phyloP scores from a whole-genome alignment of 2,888 invertebrate genomes.

The Coelinius sp. region DNA sequence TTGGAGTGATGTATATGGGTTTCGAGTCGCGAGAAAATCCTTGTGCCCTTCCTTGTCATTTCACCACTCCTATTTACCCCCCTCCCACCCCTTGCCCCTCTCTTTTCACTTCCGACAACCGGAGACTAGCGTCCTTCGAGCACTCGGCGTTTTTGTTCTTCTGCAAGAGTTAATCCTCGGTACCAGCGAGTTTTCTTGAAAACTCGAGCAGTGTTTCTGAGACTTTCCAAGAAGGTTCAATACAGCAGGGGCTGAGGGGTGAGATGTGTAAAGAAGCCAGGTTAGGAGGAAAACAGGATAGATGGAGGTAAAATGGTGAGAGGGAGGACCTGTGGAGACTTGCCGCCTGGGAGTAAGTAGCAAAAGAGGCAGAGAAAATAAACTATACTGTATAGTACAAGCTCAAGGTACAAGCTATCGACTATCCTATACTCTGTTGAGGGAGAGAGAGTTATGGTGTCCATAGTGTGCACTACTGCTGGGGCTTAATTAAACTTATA shows the following conservation, averaged over 20 bases:
- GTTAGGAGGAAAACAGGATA: slow-evolving; percentile 20
- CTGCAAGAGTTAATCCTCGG: slow-evolving; percentile 62
- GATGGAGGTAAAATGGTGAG: background rate
- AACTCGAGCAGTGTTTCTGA: slow-evolving; percentile 41
- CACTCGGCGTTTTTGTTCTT: slow-evolving; percentile 59
- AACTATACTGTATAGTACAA: slow-evolving; percentile 54
- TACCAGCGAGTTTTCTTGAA: slow-evolving; percentile 57
- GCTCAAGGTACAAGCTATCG: slow-evolving; percentile 40
- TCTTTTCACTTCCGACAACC: slow-evolving; percentile 22
- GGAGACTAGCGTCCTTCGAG: slow-evolving; percentile 39
- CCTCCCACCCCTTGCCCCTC: slow-evolving; percentile 5
- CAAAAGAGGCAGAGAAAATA: slow-evolving; percentile 58
- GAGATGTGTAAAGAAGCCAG: slow-evolving; percentile 24
- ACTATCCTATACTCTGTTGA: slow-evolving; percentile 19
- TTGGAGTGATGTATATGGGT: slow-evolving; percentile 47
- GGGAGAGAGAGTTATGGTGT: slow-evolving; percentile 34
- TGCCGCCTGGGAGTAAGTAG: slow-evolving; percentile 40
- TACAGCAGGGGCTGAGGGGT: slow-evolving; percentile 27
- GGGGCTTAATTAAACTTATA: slow-evolving; percentile 59
- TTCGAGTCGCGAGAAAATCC: slow-evolving; percentile 31
- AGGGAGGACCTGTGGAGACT: slow-evolving; percentile 13
- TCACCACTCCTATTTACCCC: background rate
- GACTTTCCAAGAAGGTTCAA: slow-evolving; percentile 25
- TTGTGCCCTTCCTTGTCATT: slow-evolving; percentile 8
- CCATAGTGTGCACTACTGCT: slow-evolving; percentile 43